Base-by-base conservation (phyloP, 1,140 invertebrate species). In the Anoplolepis gracilipes region DNA sequence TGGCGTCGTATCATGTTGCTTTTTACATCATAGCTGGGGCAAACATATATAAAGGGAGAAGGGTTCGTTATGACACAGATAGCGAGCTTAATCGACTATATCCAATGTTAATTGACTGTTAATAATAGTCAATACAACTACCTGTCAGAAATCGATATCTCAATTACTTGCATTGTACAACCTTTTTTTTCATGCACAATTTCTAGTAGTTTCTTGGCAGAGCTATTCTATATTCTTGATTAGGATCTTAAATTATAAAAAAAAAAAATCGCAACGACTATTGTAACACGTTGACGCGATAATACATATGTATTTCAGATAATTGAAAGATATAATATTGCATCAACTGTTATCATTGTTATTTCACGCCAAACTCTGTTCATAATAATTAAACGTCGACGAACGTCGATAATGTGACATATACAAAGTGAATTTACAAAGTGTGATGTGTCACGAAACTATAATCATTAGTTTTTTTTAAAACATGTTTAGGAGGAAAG, bases 111-210 rank as follows among this genome's bases (percentile, higher is more conserved):
- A 65, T 33, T 64, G 39, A 65, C 39, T 65, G 59, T 78, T 65
- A 78, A 78, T 65, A 77, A 77, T 77, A 65, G 59, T 65, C 39
- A 19, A 65, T 49, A 11, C 19, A 57, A 77, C 28, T 49, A 11
- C 11, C 19, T 61, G 13, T 33, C n/a, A 46, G 53, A 78, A n/a
- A 78, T 78, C 39, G 36, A 78, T 65, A 49, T 49, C 39, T 77
- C 61, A 49, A 64, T 65, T 78, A 78, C 39, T 77, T 46, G 7
- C 30, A 75, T 75, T 75, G n/a, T 75, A 39, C n/a, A n/a, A n/a
- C n/a, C n/a, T 16, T 33, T 22, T 73, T 30, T 55, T 8, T 62
- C 30, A 49, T 30, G 33, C 28, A 62, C 39, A 36, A 33, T 65
- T n/a, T 65, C 28, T 42, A 8, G 6, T 28, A 11, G 19, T n/a